Evolutionary conservation across 2,113 vertebrate genomes (phyloP), one percentile per base, ranked within the genome.

Genomic region (Puffinus mauretanicus): DNA sequence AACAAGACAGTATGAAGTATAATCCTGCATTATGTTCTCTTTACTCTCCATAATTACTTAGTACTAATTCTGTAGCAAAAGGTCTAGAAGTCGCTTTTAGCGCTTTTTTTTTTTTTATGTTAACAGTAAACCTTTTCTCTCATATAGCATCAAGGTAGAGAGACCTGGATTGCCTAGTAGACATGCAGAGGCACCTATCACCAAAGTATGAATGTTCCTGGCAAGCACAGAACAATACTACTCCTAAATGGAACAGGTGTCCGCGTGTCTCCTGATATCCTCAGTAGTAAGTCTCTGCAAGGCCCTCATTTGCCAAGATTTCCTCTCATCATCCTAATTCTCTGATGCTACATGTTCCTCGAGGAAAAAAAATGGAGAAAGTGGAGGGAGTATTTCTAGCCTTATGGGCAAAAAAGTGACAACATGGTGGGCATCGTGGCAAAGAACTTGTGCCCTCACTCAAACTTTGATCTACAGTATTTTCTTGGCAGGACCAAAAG

Each of bases 341-440:
- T 84, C 51, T 67, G 29, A 29, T 64, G 38, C 7, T 88, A 10
- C 16, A 11, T 34, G 17, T 60, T 70, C 15, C 15, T n/a, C 73
- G 34, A 69, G 10, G 24, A 5, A n/a, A 29, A 71, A 49, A 25
- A 22, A 61, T 6, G 0, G 0, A 66, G 20, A 36, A 60, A 64
- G 11, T 3, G 8, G n/a, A 73, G 13, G 21, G 9, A 81, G 20
- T 22, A 58, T 22, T 70, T 71, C 32, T 34, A 75, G 29, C 7
- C 17, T 86, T 42, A 24, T 0, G 1, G 46, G 73, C 7, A 58
- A 88, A 72, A 82, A 58, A 32, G 22, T 36, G 18, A 55, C 44
- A 75, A n/a, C 20, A 26, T 21, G 26, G 20, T 44, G 20, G 3
- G 11, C 14, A 69, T 52, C 0, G 0, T 62, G 8, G 40, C 36